A percentile compares a stretch with the other conserved stretches of the same genome.
phyloP scores from a whole-genome alignment of 2,113 vertebrate species.

The Vireo altiloquus region DNA sequence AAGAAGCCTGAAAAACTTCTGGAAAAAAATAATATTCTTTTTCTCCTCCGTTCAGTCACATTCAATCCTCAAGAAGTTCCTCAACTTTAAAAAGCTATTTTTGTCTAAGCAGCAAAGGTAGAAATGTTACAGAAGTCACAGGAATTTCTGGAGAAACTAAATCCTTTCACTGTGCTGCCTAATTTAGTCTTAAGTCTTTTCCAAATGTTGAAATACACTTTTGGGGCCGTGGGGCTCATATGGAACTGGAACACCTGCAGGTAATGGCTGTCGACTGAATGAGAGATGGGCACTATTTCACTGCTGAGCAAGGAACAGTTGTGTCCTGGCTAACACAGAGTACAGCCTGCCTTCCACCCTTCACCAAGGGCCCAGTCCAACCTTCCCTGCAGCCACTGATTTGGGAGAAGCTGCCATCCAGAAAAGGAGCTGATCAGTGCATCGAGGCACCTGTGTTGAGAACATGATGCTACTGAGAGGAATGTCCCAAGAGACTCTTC shows the following conservation, averaged over 20 bases:
- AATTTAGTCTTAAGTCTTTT: constrained; percentile 15
- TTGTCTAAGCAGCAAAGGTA: not conserved
- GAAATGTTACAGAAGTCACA: constrained; percentile 12
- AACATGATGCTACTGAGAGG: not conserved
- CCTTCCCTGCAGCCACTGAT: not conserved
- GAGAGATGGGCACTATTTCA: not conserved
- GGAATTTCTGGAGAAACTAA: constrained; percentile 13
- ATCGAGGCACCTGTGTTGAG: not conserved
- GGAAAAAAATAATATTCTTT: not conserved
- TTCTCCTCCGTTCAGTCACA: not conserved
- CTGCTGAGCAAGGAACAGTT: not conserved
- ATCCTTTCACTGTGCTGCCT: not conserved
- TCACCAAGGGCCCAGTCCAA: not conserved
- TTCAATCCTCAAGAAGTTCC: not conserved
- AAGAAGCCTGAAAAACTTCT: not conserved
- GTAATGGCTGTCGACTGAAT: not conserved
- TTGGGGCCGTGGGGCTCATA: not conserved
- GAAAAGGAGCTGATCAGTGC: not conserved
- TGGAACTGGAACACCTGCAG: not conserved
- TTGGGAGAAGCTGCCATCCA: not conserved
- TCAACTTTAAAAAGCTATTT: constrained; percentile 40
- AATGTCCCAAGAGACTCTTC: not conserved
- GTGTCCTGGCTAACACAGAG: not conserved
- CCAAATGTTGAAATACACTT: not conserved
- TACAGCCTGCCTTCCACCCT: not conserved